A percentile compares a stretch with the other conserved stretches of the same genome.
Conservation (phyloP, 1,140 invertebrate species). For the Hyles euphorbiae region DNA sequence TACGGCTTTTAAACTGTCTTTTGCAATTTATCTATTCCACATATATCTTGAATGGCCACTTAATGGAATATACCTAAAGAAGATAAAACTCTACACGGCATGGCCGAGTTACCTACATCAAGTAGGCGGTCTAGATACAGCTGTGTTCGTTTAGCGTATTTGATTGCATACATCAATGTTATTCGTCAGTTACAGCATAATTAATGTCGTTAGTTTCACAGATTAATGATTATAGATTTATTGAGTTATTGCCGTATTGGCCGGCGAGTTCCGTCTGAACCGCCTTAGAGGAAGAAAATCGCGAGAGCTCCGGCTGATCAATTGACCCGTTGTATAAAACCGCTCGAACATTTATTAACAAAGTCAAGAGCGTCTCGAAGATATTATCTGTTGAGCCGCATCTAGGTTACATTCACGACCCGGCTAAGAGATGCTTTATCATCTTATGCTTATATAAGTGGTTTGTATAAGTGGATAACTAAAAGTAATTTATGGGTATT, state of each 20-base stretch:
- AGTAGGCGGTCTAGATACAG: slow-evolving; percentile 6
- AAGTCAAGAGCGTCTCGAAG: slow-evolving; percentile 18
- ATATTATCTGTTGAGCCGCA: slow-evolving; percentile 7
- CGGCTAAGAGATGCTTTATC: slow-evolving; percentile 9
- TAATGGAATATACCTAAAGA: slow-evolving; percentile 3
- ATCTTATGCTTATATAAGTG: slow-evolving; percentile 11
- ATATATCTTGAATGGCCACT: slow-evolving; percentile 1
- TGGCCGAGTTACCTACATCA: slow-evolving; percentile 7
- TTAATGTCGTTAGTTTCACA: slow-evolving; percentile 10
- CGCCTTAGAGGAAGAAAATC: slow-evolving; percentile 12
- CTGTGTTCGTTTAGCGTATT: background rate
- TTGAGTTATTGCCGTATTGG: slow-evolving; percentile 14
- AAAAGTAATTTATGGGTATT: background rate
- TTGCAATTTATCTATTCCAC: too few relatives aligned
- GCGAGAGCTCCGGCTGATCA: slow-evolving; percentile 15
- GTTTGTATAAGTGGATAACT: too few relatives aligned
- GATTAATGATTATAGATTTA: slow-evolving; percentile 18
- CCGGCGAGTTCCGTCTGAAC: slow-evolving; percentile 2
- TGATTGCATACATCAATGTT: background rate
- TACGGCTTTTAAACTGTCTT: too few relatives aligned
- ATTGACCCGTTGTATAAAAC: slow-evolving; percentile 21
- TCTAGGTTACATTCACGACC: slow-evolving; percentile 15
- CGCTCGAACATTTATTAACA: slow-evolving; percentile 19
- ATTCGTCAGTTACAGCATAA: slow-evolving; percentile 17
- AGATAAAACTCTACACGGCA: slow-evolving; percentile 4